These are phyloP conservation scores for Platysternon megacephalum DNA, from an alignment of 2,113 vertebrate genomes.

Conservation along the genomic window DNA sequence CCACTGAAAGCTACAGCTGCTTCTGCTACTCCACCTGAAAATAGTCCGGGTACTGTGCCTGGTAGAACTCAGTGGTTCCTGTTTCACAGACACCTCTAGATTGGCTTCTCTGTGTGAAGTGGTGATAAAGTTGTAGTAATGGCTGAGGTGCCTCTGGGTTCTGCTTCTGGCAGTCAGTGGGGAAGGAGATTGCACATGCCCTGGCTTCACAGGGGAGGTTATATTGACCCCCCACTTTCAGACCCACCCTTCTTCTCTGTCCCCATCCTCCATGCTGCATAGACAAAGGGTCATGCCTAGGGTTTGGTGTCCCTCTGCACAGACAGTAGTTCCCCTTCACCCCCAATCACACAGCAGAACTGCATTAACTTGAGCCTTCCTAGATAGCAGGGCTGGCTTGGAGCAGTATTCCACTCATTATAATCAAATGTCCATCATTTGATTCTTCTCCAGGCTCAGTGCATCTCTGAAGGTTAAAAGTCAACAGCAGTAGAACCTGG, in stretches of 20 bases:
- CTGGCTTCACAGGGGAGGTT: neutral
- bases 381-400: too few relatives aligned
- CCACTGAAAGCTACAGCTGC: neutral
- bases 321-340: neutral
- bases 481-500: neutral
- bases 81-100: neutral
- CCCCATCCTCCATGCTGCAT: neutral
- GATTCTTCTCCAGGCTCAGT: neutral
- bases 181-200: neutral
- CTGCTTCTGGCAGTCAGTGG: accelerated
- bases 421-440: neutral
- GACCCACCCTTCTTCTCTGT: neutral
- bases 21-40: neutral
- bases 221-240: neutral
- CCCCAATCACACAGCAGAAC: neutral
- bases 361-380: neutral
- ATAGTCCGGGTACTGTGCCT: neutral
- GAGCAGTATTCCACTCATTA: neutral
- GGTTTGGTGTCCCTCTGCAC: neutral
- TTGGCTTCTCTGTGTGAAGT: accelerated
- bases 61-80: accelerated
- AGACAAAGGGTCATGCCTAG: accelerated
- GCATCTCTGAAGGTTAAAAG: neutral
- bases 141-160: accelerated
- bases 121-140: accelerated